These are phyloP conservation scores for Piprites chloris DNA, from an alignment of 2,113 vertebrate species.

Conservation along the genomic window DNA sequence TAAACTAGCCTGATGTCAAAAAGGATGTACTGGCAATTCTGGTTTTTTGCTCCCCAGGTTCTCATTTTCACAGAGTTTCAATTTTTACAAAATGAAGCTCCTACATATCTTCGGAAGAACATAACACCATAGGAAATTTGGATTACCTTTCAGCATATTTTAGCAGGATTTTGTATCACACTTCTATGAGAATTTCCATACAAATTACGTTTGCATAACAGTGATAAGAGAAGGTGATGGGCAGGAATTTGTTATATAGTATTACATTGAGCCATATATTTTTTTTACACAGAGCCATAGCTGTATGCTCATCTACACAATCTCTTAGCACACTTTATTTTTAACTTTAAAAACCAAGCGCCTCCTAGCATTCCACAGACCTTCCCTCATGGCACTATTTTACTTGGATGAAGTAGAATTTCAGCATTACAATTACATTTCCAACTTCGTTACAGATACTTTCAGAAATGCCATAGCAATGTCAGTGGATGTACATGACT, in stretches of 20 bases:
- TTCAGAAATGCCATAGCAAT: background rate
- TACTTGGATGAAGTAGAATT: background rate
- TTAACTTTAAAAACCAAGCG: background rate
- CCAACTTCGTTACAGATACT: background rate
- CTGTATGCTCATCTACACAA: background rate
- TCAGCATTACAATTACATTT: background rate
- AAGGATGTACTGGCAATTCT: background rate
- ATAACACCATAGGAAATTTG: background rate
- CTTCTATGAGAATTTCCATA: background rate
- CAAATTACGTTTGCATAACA: background rate
- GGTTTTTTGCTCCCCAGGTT: background rate
- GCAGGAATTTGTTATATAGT: background rate
- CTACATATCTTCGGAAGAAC: background rate
- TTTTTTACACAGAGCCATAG: background rate
- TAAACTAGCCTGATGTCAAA: background rate
- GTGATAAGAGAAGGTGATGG: background rate
- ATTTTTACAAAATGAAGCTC: background rate
- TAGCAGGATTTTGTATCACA: background rate
- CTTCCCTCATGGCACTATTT: background rate
- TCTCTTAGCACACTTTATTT: background rate
- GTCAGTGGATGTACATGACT: background rate
- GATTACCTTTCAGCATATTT: slow-evolving; percentile 6
- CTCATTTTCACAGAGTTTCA: background rate
- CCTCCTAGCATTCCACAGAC: background rate
- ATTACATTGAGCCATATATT: background rate